These are phyloP conservation scores for Vombatus ursinus DNA, from an alignment of 2,113 vertebrate species.

Conservation along the genomic window DNA sequence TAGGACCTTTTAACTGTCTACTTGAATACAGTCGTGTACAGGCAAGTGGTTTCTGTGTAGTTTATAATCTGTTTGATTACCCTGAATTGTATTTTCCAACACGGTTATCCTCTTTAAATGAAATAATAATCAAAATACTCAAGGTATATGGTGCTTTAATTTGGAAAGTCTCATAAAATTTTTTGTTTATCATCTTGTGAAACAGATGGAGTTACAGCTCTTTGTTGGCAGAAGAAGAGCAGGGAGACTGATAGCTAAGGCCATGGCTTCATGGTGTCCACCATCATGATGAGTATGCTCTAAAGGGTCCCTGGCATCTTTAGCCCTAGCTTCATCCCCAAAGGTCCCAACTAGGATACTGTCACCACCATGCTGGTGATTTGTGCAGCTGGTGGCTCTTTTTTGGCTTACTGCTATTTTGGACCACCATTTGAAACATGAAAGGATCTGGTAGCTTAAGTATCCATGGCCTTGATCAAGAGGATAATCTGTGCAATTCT, in stretches of 20 bases:
- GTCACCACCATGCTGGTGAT: not conserved
- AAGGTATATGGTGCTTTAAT: not conserved
- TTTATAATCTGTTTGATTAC: not conserved
- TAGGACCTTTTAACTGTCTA: not conserved
- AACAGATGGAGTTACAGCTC: not conserved
- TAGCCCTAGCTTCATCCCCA: not conserved
- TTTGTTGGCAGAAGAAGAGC: not conserved
- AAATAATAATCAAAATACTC: not conserved
- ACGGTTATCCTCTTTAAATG: not conserved
- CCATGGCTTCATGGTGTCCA: not conserved
- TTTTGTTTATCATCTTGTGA: not conserved
- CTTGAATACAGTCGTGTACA: not conserved
- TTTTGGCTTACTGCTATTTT: not conserved
- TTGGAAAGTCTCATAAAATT: not conserved
- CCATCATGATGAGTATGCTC: not conserved
- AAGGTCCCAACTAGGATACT: not conserved
- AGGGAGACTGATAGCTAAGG: not conserved
- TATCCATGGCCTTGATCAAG: not conserved
- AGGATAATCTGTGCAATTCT: not conserved
- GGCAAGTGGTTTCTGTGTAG: not conserved
- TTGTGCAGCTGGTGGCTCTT: not conserved
- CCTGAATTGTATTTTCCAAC: not conserved
- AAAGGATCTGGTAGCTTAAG: not conserved
- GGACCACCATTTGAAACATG: not conserved
- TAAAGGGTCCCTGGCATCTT: not conserved